Base-by-base conservation (phyloP, 2,797 vertebrate species). In the Chrosomus eos region DNA sequence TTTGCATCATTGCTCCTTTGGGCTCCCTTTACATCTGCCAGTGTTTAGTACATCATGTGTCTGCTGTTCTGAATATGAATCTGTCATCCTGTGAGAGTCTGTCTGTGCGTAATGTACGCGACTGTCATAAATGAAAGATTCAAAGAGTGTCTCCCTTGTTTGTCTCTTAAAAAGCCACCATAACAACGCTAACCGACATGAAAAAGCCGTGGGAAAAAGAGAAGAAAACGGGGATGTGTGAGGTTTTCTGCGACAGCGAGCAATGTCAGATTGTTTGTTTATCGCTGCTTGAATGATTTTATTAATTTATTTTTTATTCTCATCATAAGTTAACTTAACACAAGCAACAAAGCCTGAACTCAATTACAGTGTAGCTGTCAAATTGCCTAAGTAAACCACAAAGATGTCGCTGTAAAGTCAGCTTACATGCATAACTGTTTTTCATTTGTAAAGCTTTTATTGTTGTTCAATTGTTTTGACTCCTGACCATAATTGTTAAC, bases 291-390 rank as follows among this genome's bases (percentile, higher is more conserved):
- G 73, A 58, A 68, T 33, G 36, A 51, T 68, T 77, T 70, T 55
- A 84, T 58, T 70, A 58, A 77, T 77, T 58, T 45, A 58, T 53
- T 84, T 83, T 38, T 83, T 70, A 70, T 76, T 78, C 19, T 26
- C 51, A 66, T 75, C 81, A 77, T 40, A 83, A 77, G 62, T 60
- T 48, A 80, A 72, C 76, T 38, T 79, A 64, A 62, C 76, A 40
- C 76, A 66, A 48, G 58, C 21, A 72, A 68, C 43, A 72, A 64
- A 72, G 51, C 16, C 53, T 79, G 75, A 72, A 72, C 40, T 38
- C 40, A 84, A 78, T 77, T 78, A 84, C 64, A 70, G 74, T 70
- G 48, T 77, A 58, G 66, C 64, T 84, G 82, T 84, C 74, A 84
- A 78, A 78, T 58, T 55, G 74, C 36, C 36, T 33, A 33, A 43